Evolutionary conservation across 2,797 vertebrate species (phyloP), one percentile per base, ranked within the genome.

Genomic region (Tenualosa ilisha): DNA sequence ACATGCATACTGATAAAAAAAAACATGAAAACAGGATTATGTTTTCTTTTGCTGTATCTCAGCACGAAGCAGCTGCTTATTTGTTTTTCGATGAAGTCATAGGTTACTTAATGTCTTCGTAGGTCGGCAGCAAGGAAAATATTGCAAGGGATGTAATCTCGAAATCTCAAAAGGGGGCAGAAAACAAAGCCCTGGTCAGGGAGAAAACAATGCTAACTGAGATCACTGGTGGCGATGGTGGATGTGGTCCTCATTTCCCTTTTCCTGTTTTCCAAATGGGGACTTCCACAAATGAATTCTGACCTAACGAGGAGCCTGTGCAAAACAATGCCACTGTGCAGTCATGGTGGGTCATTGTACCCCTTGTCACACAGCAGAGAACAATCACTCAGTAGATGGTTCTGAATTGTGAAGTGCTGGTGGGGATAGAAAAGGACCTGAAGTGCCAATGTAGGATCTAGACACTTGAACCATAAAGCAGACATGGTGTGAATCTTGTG

Each of bases 211-310:
- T 88, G 81, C 59, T 13, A 20, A 82, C 56, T 83, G 81, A 88
- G 75, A 84, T 86, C 83, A 22, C 83, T 81, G 86, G 82, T 61
- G 37, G 22, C 37, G 24, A 87, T 81, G 85, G 83, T 85, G 81
- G 37, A 85, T 53, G 81, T 43, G 65, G 84, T 82, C 63, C 75
- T 53, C 63, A 51, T 79, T 88, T 89, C 88, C 89, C 65, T 85
- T 85, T 91, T 89, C 88, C 88, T 91, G 89, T 88, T 90, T 83
- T 88, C 86, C 56, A 53, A 83, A 24, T 12, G 81, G 81, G 51
- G 82, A 85, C 84, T 90, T 88, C 87, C 87, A 88, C 40, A 86
- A 81, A 51, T 83, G 59, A 86, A 83, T 50, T 56, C 6, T 79
- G 72, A 79, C 72, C 82, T 83, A 59, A 85, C 56, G 83, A 79